A percentile compares a stretch with the other conserved stretches of the same genome.
Evolutionary conservation across 1,140 invertebrate genomes (phyloP).

Genomic region (Neelides sp.): DNA sequence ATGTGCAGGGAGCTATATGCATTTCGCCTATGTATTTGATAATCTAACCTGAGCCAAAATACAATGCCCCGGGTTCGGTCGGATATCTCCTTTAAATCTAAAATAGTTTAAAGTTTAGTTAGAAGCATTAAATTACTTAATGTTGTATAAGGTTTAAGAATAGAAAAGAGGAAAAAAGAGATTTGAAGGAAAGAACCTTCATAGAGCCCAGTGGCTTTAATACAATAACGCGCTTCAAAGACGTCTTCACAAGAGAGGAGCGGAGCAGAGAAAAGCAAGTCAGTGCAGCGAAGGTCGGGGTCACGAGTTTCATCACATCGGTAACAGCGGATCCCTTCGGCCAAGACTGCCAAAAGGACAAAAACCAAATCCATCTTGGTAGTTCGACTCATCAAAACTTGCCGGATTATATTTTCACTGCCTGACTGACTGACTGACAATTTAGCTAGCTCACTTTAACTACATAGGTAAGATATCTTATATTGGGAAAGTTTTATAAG

Average conservation of each 20-base stretch:
- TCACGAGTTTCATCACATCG: conserved; percentile 61
- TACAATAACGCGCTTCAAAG: conserved; percentile 66
- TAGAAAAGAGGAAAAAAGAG: too few relatives aligned
- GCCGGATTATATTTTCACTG: background rate
- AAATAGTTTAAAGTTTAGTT: too few relatives aligned
- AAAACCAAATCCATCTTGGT: too few relatives aligned
- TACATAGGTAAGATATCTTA: background rate
- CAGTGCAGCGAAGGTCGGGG: conserved; percentile 53
- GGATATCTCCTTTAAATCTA: background rate
- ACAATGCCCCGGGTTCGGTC: too few relatives aligned
- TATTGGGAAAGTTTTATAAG: too few relatives aligned
- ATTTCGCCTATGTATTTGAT: too few relatives aligned
- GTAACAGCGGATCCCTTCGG: conserved; percentile 52
- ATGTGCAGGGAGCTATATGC: too few relatives aligned
- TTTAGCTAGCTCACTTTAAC: background rate
- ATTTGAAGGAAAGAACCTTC: conserved; percentile 37
- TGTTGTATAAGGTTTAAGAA: too few relatives aligned
- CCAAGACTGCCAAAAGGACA: background rate
- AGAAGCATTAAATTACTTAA: too few relatives aligned
- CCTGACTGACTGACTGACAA: background rate
- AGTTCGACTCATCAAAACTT: background rate
- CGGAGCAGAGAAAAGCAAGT: conserved; percentile 49
- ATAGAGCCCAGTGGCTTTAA: conserved; percentile 62
- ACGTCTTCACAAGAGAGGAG: conserved; percentile 57
- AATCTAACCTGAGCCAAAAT: too few relatives aligned